Base-by-base conservation (phyloP, 2,888 invertebrate species). In the Tipula unca region DNA sequence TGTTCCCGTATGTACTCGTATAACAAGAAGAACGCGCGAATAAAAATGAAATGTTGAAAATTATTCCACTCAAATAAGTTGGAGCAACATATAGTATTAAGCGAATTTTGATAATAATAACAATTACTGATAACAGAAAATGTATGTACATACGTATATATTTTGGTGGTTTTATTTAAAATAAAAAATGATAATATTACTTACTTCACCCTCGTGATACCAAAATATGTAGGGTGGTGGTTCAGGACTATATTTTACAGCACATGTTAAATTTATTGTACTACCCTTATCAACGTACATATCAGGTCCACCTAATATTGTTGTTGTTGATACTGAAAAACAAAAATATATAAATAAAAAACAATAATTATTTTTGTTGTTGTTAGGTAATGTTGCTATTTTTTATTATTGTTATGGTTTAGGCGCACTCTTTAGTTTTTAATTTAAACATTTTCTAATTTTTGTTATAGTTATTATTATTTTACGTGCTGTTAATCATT, bases 171-270 rank as follows among this genome's bases (percentile, higher is more conserved):
- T 69, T 69, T 48, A 17, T 17, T 48, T 48, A 48, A 48, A 48
- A 48, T 1, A 48, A 69, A 48, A 69, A 83, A 84, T 36, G 10
- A n/a, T 82, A 25, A 42, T 85, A 36, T 29, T 32, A 86, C 96
- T 95, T 93, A 97, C 97, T 93, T 95, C 96, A 92, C 97, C 95
- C 92, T 97, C 96, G 93, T 97, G 97, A 93, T 97, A 97, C 97
- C 97, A 97, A 92, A 96, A 97, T 91, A 98, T 97, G 20, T 96
- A 97, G 88, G 96, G 96, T 88, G 97, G 97, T 87, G 97, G 97
- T 91, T 96, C 95, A 36, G 96, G 95, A 90, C 95, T 95, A 90
- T 94, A 95, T 88, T 94, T 92, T 88, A 96, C 94, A 88, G 95
- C 93, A 91, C 96, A 96, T 87, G 95, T 96, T 88, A 96, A 92